phyloP scores from a whole-genome alignment of 2,888 invertebrate species.

The Leucozona laternaria region DNA sequence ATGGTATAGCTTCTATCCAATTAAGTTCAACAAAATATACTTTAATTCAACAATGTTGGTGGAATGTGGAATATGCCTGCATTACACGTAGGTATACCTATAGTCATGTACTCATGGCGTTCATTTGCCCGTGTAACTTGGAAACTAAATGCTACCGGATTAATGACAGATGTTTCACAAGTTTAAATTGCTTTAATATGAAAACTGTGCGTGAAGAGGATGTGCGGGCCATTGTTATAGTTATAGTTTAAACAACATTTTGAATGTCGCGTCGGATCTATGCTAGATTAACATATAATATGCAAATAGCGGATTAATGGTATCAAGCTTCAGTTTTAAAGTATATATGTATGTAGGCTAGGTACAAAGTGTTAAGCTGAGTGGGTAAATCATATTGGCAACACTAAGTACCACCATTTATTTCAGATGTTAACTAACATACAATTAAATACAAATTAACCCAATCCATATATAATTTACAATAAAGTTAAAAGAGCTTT shows the following conservation, averaged over 20 bases:
- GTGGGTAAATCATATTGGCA: neutral
- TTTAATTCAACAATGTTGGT: slow-evolving; percentile 28
- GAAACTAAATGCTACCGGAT: slow-evolving; percentile 33
- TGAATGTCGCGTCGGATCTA: neutral
- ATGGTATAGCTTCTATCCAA: slow-evolving; percentile 17
- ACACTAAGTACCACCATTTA: neutral
- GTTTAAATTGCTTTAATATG: slow-evolving; percentile 33
- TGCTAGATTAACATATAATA: slow-evolving; percentile 9
- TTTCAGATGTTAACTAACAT: neutral
- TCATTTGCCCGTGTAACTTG: slow-evolving; percentile 27
- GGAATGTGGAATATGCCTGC: neutral
- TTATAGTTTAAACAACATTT: neutral
- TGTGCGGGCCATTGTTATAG: slow-evolving; percentile 6
- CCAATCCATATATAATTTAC: neutral
- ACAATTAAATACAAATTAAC: neutral
- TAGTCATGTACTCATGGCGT: no score
- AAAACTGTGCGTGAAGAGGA: slow-evolving; percentile 8
- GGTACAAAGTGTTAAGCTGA: neutral
- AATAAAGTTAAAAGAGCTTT: no score
- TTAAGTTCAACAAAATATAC: slow-evolving; percentile 41
- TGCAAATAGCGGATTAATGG: slow-evolving; percentile 19
- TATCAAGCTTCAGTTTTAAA: neutral
- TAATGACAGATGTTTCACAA: slow-evolving; percentile 59
- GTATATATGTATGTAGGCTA: no score
- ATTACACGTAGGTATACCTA: neutral